Percentiles rank a stretch among this genome's conserved stretches.
Conservation (phyloP, 2,888 invertebrate genomes). For the Tenthredo amoena region DNA sequence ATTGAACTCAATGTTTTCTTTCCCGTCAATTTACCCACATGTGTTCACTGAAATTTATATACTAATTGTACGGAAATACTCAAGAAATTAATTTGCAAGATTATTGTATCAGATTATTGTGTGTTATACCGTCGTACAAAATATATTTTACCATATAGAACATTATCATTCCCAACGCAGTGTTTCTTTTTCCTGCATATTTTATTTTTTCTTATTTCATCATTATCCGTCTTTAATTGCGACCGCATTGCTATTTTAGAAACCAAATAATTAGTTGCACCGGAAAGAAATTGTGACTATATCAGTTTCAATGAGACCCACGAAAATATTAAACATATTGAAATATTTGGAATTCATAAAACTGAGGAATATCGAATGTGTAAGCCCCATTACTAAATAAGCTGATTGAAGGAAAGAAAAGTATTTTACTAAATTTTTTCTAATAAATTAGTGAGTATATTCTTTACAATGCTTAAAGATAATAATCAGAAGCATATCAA, state of each 20-base stretch:
- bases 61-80: conserved; percentile 16
- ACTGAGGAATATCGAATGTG: neutral
- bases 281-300: neutral
- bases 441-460: no score
- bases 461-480: neutral
- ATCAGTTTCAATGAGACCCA: neutral
- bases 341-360: neutral
- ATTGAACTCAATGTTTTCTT: conserved; percentile 90
- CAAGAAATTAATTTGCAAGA: neutral
- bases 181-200: neutral
- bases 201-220: neutral
- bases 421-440: neutral
- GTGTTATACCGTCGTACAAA: neutral
- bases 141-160: conserved; percentile 19
- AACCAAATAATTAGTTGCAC: neutral
- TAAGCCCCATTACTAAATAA: neutral
- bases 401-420: neutral
- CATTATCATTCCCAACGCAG: neutral
- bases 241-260: neutral
- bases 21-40: conserved; percentile 86
- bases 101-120: conserved; percentile 26
- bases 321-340: neutral
- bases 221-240: neutral
- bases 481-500: neutral
- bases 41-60: conserved; percentile 78